A percentile compares a stretch with the other conserved stretches of the same genome.
These are phyloP conservation scores for Drosophila sturtevanti DNA, from an alignment of 1,140 invertebrate genomes.

Conservation along the genomic window DNA sequence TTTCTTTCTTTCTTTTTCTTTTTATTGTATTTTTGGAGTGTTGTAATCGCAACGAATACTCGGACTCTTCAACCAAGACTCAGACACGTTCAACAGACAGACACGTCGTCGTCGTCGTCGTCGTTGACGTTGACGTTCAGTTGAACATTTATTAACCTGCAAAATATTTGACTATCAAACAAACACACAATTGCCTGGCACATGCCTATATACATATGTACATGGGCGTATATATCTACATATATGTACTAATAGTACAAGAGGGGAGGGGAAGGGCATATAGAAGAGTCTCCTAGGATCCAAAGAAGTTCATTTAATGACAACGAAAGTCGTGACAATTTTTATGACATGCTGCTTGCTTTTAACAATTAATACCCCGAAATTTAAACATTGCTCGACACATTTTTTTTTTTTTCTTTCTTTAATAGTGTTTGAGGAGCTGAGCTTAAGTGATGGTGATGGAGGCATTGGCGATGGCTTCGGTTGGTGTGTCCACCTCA, in stretches of 20 bases:
- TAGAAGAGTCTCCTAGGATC: no score
- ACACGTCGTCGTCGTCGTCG: slow-evolving; percentile 49
- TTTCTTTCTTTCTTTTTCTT: not conserved
- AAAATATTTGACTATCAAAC: slow-evolving; percentile 61
- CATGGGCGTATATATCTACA: no score
- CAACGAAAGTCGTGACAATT: slow-evolving; percentile 51
- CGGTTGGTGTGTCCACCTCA: no score
- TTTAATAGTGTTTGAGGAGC: not conserved
- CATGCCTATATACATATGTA: not conserved
- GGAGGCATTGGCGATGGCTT: no score
- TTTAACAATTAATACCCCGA: slow-evolving; percentile 41
- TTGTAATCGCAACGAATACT: slow-evolving; percentile 44
- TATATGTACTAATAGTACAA: no score
- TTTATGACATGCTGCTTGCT: slow-evolving; percentile 48
- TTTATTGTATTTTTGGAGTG: slow-evolving; percentile 24
- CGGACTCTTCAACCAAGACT: not conserved
- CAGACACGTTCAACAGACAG: slow-evolving; percentile 15
- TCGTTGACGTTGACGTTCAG: slow-evolving; percentile 35
- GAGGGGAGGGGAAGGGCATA: no score
- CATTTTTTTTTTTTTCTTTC: slow-evolving; percentile 25
- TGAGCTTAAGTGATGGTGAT: no score
- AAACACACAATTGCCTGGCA: slow-evolving; percentile 31
- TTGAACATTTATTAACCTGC: slow-evolving; percentile 50
- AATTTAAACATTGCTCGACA: slow-evolving; percentile 55
- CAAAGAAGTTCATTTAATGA: slow-evolving; percentile 36